Conservation (phyloP, 37 sponge, comb jelly and placozoan species). For the Aphrocallistes beatrix region DNA sequence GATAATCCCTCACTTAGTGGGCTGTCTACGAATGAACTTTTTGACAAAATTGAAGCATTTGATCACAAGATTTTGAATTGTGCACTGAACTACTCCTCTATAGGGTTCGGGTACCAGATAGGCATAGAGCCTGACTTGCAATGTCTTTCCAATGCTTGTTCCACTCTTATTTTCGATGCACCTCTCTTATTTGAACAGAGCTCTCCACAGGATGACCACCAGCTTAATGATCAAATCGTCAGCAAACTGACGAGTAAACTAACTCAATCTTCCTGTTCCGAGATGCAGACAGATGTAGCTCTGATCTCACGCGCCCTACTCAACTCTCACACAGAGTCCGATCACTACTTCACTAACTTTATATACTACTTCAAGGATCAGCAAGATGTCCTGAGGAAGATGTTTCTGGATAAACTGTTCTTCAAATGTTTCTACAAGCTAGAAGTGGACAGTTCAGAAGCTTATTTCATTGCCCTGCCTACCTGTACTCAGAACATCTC, state of each 20-base stretch:
- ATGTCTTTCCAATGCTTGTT: not conserved
- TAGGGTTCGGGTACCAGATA: not conserved
- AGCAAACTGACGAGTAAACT: not conserved
- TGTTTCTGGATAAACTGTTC: not conserved
- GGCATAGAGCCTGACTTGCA: not conserved
- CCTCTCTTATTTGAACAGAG: not conserved
- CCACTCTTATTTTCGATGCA: not conserved
- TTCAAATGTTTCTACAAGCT: not conserved
- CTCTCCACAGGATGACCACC: not conserved
- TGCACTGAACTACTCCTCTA: not conserved
- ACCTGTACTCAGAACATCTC: not conserved
- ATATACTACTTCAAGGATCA: not conserved
- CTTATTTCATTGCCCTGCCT: not conserved
- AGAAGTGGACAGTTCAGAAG: not conserved
- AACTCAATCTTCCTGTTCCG: not conserved
- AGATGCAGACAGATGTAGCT: not conserved
- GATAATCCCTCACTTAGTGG: not conserved
- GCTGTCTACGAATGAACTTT: not conserved
- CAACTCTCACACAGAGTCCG: not conserved
- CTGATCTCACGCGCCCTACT: not conserved
- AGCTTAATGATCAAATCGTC: not conserved
- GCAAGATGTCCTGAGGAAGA: not conserved
- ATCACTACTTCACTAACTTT: not conserved
- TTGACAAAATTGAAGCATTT: not conserved
- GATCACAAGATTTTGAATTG: not conserved